A percentile compares a stretch with the other conserved stretches of the same genome.
Evolutionary conservation across 2,113 vertebrate genomes (phyloP).

Genomic region (Ochotona princeps): DNA sequence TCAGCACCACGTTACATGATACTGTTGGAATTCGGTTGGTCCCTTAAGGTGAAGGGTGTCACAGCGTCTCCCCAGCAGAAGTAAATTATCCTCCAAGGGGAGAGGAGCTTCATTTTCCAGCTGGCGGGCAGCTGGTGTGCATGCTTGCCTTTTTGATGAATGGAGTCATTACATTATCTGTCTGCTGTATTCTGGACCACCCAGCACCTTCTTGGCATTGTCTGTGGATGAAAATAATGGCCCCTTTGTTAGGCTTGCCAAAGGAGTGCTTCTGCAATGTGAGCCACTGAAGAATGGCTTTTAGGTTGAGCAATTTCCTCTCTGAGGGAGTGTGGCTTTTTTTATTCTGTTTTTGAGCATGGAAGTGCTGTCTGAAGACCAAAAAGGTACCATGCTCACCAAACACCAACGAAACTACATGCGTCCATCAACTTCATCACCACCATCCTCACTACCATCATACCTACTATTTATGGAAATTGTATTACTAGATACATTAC

Average conservation of each 20-base stretch:
- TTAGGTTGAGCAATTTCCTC: slow-evolving; percentile 75
- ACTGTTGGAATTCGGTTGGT: slow-evolving; percentile 75
- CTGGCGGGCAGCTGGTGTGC: slow-evolving; percentile 86
- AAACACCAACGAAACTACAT: neutral
- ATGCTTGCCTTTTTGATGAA: slow-evolving; percentile 79
- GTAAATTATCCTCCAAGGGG: slow-evolving; percentile 79
- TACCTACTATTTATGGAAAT: too few species aligned
- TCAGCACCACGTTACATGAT: slow-evolving; percentile 57
- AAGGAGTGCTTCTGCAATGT: slow-evolving; percentile 72
- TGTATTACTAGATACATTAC: neutral
- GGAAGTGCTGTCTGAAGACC: slow-evolving; percentile 1
- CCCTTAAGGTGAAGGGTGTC: slow-evolving; percentile 75
- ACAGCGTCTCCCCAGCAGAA: slow-evolving; percentile 82
- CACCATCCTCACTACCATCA: accelerated
- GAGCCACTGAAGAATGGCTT: slow-evolving; percentile 78
- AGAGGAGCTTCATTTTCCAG: slow-evolving; percentile 83
- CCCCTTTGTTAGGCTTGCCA: slow-evolving; percentile 83
- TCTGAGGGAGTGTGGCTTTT: slow-evolving; percentile 62
- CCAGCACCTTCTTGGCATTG: slow-evolving; percentile 83
- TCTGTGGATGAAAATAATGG: slow-evolving; percentile 77
- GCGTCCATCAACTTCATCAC: too few species aligned
- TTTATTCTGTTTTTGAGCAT: neutral
- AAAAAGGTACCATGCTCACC: neutral
- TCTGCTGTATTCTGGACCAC: slow-evolving; percentile 84
- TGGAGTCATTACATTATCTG: slow-evolving; percentile 85